Evolutionary conservation across 2,113 vertebrate species (phyloP).

Genomic region (Verasper variegatus): DNA sequence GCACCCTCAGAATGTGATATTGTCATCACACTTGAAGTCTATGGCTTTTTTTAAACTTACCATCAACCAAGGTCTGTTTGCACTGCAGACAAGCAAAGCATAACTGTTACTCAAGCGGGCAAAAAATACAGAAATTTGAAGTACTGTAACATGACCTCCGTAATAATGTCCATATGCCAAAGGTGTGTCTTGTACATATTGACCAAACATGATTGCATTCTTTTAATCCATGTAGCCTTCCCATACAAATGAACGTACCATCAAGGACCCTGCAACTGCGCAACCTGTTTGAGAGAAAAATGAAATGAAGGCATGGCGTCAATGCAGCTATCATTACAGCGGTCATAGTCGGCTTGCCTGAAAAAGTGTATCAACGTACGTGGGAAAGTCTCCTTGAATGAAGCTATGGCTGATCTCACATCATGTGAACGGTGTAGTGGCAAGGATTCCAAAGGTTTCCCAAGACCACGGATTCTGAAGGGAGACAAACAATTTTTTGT

Average conservation of each 20-base stretch:
- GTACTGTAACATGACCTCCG: too few species aligned
- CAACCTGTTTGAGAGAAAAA: constrained; percentile 38
- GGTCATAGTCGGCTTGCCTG: not conserved
- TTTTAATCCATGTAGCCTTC: not conserved
- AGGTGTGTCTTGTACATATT: not conserved
- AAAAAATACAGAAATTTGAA: too few species aligned
- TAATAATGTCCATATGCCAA: too few species aligned
- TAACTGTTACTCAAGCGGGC: constrained; percentile 11
- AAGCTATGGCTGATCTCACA: constrained; percentile 9
- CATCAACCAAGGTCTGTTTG: constrained; percentile 44
- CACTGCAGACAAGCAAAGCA: constrained; percentile 50
- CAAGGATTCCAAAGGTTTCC: constrained; percentile 20
- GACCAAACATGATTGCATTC: not conserved
- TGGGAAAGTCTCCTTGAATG: constrained; percentile 21
- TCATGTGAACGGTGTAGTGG: not conserved
- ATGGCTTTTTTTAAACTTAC: constrained; percentile 41
- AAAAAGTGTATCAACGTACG: constrained; percentile 19
- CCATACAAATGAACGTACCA: constrained; percentile 6
- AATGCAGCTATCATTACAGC: not conserved
- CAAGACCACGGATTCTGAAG: constrained; percentile 27
- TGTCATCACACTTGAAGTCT: not conserved
- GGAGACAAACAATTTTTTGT: not conserved
- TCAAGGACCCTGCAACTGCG: constrained; percentile 12
- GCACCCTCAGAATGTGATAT: too few species aligned
- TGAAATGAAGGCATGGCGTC: not conserved